Evolutionary conservation across 2,888 invertebrate species (phyloP).

Genomic region (Xestia c-nigrum): DNA sequence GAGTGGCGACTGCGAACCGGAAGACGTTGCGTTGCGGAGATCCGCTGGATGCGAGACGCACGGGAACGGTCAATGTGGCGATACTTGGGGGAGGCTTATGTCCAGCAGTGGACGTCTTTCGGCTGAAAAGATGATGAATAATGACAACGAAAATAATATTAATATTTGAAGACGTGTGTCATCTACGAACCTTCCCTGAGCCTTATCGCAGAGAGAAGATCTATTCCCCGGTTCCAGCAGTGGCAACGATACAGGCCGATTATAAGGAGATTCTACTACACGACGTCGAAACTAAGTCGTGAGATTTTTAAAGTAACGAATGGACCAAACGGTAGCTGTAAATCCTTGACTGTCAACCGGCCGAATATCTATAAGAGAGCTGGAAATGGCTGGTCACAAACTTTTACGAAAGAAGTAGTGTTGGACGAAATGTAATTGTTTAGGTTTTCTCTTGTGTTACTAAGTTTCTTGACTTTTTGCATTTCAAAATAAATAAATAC

Average conservation of each 20-base stretch:
- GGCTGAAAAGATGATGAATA: no score
- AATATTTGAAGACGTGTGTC: not conserved
- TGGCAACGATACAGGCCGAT: not conserved
- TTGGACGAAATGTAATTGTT: not conserved
- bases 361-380: not conserved
- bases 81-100: no score
- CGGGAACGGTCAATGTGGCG: no score
- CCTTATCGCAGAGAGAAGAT: not conserved
- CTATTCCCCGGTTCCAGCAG: not conserved
- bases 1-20: no score
- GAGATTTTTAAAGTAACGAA: not conserved
- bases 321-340: not conserved
- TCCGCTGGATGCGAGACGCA: no score
- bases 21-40: no score
- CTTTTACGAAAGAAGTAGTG: not conserved
- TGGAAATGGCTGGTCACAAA: not conserved
- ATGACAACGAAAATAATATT: not conserved
- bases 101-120: no score
- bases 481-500: no score
- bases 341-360: not conserved
- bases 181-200: not conserved
- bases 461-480: not conserved
- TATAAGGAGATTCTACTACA: slow-evolving; percentile 23
- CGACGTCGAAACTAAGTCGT: not conserved
- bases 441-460: not conserved